These are phyloP conservation scores for Sciaenops ocellatus DNA, from an alignment of 2,797 vertebrate genomes.

Conservation along the genomic window DNA sequence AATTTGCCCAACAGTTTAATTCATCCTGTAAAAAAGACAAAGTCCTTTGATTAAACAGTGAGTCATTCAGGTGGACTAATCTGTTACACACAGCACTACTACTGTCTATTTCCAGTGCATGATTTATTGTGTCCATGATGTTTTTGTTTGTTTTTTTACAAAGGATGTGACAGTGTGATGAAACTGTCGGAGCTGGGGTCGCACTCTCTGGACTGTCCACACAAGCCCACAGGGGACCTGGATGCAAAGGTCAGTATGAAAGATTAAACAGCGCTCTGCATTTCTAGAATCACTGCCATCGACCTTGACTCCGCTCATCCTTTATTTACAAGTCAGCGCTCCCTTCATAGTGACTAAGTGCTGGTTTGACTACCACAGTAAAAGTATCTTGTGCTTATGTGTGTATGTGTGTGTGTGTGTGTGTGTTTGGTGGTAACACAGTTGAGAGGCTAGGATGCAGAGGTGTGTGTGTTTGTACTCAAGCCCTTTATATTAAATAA, in stretches of 20 bases:
- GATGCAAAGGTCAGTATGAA: slow-evolving; percentile 81
- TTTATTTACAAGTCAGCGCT: slow-evolving; percentile 69
- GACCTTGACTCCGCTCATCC: slow-evolving; percentile 61
- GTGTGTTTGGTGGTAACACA: neutral
- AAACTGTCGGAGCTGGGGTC: slow-evolving; percentile 76
- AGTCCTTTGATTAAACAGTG: neutral
- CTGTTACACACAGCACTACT: neutral
- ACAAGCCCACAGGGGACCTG: slow-evolving; percentile 73
- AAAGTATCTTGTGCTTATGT: slow-evolving; percentile 5
- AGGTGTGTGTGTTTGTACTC: neutral
- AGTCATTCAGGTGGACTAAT: neutral
- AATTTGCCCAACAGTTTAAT: neutral
- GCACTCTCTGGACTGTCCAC: slow-evolving; percentile 75
- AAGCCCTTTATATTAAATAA: neutral
- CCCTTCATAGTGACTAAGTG: slow-evolving; percentile 31
- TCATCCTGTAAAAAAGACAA: neutral
- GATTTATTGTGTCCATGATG: slow-evolving; percentile 26
- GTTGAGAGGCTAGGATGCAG: neutral
- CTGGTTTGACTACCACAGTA: slow-evolving; percentile 27
- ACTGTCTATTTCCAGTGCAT: neutral
- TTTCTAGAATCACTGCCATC: slow-evolving; percentile 58
- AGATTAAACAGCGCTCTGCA: slow-evolving; percentile 50
- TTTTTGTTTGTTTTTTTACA: slow-evolving; percentile 7
- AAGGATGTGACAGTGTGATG: slow-evolving; percentile 76
- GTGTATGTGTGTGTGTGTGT: neutral